Percentiles rank a stretch among this genome's conserved stretches.
phyloP scores from a whole-genome alignment of 1,140 invertebrate genomes.

The Anastatus disparis region DNA sequence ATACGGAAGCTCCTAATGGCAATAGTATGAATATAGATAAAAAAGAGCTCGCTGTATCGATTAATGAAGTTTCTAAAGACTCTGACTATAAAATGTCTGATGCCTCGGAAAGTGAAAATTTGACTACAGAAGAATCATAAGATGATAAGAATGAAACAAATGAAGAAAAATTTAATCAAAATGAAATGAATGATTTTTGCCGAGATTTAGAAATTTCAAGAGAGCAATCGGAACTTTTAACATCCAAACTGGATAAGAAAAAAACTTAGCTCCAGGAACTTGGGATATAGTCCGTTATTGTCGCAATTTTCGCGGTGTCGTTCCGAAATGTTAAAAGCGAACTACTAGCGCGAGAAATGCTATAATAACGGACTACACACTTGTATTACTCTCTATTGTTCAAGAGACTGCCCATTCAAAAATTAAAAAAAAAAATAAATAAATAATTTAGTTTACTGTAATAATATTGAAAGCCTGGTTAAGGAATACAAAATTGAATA shows the following conservation, averaged over 20 bases:
- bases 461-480: conserved; percentile 28
- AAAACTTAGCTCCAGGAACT: conserved; percentile 29
- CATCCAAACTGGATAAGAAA: no score
- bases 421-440: conserved; percentile 21
- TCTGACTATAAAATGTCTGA: neutral
- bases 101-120: neutral
- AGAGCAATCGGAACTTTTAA: conserved; percentile 15
- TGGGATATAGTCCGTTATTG: no score
- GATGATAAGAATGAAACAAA: conserved; percentile 2
- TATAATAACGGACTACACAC: no score
- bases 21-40: conserved; percentile 1
- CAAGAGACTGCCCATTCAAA: conserved; percentile 17
- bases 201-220: conserved; percentile 17
- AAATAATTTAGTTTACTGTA: conserved; percentile 24
- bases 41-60: neutral
- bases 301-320: no score
- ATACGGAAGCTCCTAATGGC: neutral
- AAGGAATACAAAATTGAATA: conserved; percentile 25
- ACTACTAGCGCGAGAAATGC: no score
- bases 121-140: neutral
- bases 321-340: no score
- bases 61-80: neutral
- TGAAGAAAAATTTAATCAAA: conserved; percentile 9
- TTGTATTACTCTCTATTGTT: conserved; percentile 23
- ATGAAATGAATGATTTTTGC: conserved; percentile 30